Base-by-base conservation (phyloP, 2,113 vertebrate species). In the Tachysurus fulvidraco region DNA sequence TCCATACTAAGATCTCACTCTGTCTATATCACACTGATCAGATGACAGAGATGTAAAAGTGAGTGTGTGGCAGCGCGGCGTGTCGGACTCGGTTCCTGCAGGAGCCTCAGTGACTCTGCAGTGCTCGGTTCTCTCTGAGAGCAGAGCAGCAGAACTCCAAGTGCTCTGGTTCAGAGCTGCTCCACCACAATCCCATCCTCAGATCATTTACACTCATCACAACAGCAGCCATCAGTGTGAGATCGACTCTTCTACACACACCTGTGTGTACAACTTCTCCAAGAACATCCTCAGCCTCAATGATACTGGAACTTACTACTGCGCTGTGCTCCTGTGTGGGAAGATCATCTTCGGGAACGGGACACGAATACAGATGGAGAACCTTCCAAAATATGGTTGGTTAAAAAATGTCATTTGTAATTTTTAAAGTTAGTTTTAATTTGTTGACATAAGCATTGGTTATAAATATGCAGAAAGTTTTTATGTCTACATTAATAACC, bases 291-390 rank as follows among this genome's bases (percentile, higher is more conserved):
- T 73, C 36, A 74, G 71, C 41, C 30, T 73, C 69, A 23, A 74
- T 50, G 73, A 76, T 76, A 76, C 73, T 50, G 73, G 73, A 0
- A 76, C 73, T 76, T 76, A 76, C 73, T 76, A 76, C 69, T 93
- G 92, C 84, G 93, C 91, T 0, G 83, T 93, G 55, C 88, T 19
- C 1, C 55, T 84, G 52, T 91, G 91, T 90, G 92, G 92, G 84
- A 23, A 85, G 60, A 91, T 94, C 79, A 54, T 91, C 25, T 90
- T 93, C 85, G 86, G 91, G 36, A 0, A 14, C 28, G 92, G 92
- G 83, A 92, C 89, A 19, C 60, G 10, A 23, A 87, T 93, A 78
- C 50, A 54, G 14, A 0, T 55, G 50, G 13, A 52, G 12, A 17
- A 19, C 3, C 1, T 50, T 74, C 21, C 11, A 74, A 3, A 50